These are phyloP conservation scores for Peromyscus maniculatus DNA, from an alignment of 2,113 vertebrate species.

Conservation along the genomic window DNA sequence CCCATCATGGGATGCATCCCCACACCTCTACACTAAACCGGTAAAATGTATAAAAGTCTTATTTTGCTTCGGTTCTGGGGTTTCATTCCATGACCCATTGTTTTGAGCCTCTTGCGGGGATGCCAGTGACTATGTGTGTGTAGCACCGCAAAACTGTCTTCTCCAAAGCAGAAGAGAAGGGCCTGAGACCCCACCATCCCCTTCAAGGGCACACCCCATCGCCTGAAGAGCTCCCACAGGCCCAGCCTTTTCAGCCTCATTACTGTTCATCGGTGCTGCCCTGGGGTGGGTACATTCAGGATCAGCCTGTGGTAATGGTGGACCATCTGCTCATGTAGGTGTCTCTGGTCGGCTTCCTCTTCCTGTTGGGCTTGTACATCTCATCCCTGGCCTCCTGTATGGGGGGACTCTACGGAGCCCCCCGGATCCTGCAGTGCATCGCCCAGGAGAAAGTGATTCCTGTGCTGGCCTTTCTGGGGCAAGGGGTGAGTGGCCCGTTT, in stretches of 20 bases:
- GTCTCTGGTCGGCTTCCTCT: conserved; percentile 98
- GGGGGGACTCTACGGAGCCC: conserved; percentile 97
- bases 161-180: background rate
- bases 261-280: background rate
- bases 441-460: conserved; percentile 97
- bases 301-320: background rate
- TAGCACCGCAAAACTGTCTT: background rate
- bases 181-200: background rate
- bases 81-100: background rate
- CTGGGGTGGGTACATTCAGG: background rate
- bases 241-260: too few species aligned
- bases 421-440: conserved; percentile 97
- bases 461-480: conserved; percentile 90
- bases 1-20: background rate
- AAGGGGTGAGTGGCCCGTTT: conserved; percentile 90
- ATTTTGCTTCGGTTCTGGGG: background rate
- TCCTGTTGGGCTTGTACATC: conserved; percentile 97
- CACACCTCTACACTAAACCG: background rate
- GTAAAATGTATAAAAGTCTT: background rate
- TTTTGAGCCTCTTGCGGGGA: background rate
- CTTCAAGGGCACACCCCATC: background rate
- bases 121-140: too few species aligned
- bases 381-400: conserved; percentile 99
- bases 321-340: conserved; percentile 89
- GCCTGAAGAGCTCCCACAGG: background rate